Evolutionary conservation across 2,888 invertebrate species (phyloP), one percentile per base, ranked within the genome.

Genomic region (Xestoiulus laeticollis): DNA sequence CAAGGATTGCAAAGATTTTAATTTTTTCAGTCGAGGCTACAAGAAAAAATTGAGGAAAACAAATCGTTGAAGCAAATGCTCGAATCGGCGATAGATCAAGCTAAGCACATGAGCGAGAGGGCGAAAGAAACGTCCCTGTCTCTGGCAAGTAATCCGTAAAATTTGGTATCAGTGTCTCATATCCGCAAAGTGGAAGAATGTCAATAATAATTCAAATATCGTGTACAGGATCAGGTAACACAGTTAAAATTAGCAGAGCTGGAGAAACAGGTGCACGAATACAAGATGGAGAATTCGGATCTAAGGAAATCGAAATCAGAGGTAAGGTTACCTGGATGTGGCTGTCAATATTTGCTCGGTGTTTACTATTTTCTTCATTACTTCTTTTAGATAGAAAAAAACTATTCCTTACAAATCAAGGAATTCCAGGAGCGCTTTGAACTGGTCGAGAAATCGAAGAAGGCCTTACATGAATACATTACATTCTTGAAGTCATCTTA

Each of bases 401-500:
- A 33, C 22, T 19, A 30, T 33, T 53, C 26, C 10, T 32, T 33
- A 8, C 85, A 85, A 38, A 38, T 87, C 1, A 85, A 85, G 30
- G 87, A 87, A n/a, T 19, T 87, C 22, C 87, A 87, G 14, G 53
- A 85, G n/a, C 87, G 85, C 12, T 22, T 85, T 38, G 85, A 87
- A 48, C 43, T 53, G 4, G 59, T 38, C 30, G 85, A 87, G 44
- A 85, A 30, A 68, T 48, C 87, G 0, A 87, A 87, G 12, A 53
- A 43, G 38, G 86, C 30, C 32, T 87, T 89, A 88, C 87, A 88
- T 26, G 88, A 87, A 26, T 89, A 89, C 83, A 88, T 89, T 33
- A 38, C 85, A 6, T 89, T 88, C 78, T 85, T 89, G 38, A 87
- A 87, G 44, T 88, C 88, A 26, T 88, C 89, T 38, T 89, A 89